Base-by-base conservation (phyloP, 1,140 invertebrate species). In the Bactericera cockerelli region DNA sequence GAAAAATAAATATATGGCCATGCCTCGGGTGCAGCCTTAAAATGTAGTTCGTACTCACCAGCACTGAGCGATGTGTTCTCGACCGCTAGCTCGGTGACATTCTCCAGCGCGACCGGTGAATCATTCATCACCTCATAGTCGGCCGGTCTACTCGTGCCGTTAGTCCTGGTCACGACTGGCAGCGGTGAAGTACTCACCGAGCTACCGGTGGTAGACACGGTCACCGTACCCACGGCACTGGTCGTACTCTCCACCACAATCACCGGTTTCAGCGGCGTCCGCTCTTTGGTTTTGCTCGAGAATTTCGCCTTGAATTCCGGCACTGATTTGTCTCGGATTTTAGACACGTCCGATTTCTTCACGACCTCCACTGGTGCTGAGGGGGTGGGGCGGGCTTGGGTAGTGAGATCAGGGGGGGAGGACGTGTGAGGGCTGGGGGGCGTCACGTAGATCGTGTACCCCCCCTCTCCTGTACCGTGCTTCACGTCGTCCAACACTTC, bases 341-440 rank as follows among this genome's bases (percentile, higher is more conserved):
- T 49, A 22, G 42, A 49, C n/a, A 19, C 19, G 6, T 49, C 42
- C 8, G 42, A 19, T 49, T 49, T 49, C 22, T 49, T 49, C 42
- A 49, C 22, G 8, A 49, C 42, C 42, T 49, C 42, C 42, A 49
- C 28, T 6, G 28, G 28, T 31, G 28, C 4, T n/a, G n/a, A n/a
- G 4, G 28, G 28, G 28, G 28, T 31, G 28, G 28, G 28, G 13
- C 4, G 28, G n/a, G n/a, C 19, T 22, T 16, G 42, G 8, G 42
- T 49, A 10, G 42, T 49, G 42, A 49, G 42, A 49, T 49, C 42
- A n/a, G n/a, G n/a, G n/a, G 42, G 19, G n/a, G 42, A 49, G n/a
- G 42, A 19, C 4, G 28, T 6, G 28, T 31, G 13, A 13, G 28
- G 28, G 28, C 28, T 31, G 4, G n/a, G 42, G 4, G 42, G 42